Evolutionary conservation across 2,113 vertebrate species (phyloP), one percentile per base, ranked within the genome.

Genomic region (Ovibos moschatus): DNA sequence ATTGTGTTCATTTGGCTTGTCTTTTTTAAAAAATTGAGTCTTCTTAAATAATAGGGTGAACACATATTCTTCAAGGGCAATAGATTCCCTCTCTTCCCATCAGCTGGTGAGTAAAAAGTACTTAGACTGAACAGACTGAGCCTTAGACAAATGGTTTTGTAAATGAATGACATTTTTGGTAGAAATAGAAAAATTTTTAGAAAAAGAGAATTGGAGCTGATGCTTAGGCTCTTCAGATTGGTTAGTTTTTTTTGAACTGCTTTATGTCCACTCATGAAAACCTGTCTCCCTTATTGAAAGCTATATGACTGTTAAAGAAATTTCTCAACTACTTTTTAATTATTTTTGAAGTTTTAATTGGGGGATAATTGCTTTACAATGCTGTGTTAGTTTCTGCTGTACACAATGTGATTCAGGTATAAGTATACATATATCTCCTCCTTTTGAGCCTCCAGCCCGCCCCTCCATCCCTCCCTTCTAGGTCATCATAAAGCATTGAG

Each of bases 41-140:
- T 74, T 96, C 43, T 94, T 95, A 95, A 95, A 50, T 86, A 94
- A 89, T 47, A 67, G 43, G 88, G 16, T 23, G 97, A 95, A 25
- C 36, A 50, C 5, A 2, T 71, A 91, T 97, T 97, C 84, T 89
- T 94, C 57, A 81, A 96, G 19, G 16, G n/a, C 62, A 89, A 40
- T 87, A 67, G 83, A 91, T 92, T 96, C 91, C 47, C 14, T 87
- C 30, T 85, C 83, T 60, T 96, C 43, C 8, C 19, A 13, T 88
- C 25, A 85, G 71, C 76, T 93, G 27, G 43, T 82, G 84, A 96
- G 9, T 62, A 90, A 91, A 84, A 95, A 15, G 10, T 81, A 33
- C 58, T 87, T 33, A 36, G 79, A 95, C 25, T n/a, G 62, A 92
- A 60, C 25, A 67, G 17, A 83, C 27, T 64, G 43, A 86, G 21